phyloP scores from a whole-genome alignment of 2,113 vertebrate species.

The Caretta caretta region DNA sequence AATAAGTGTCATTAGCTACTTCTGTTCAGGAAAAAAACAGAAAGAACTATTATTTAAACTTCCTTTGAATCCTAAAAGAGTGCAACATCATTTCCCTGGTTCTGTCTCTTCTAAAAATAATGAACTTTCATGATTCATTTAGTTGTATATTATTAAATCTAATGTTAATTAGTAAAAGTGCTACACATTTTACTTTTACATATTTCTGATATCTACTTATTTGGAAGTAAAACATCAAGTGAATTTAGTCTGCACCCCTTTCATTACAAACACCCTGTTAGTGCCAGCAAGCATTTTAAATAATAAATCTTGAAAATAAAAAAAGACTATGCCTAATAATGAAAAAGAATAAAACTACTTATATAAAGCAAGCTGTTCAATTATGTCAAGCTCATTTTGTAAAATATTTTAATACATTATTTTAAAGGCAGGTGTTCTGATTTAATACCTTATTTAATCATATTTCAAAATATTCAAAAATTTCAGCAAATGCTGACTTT shows the following conservation, averaged over 20 bases:
- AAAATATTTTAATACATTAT: neutral
- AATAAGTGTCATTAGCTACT: constrained; percentile 4
- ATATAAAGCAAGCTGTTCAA: neutral
- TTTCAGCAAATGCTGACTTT: neutral
- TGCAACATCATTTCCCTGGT: neutral
- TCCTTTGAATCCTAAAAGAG: neutral
- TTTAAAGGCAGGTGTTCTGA: neutral
- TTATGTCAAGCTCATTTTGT: neutral
- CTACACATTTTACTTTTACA: neutral
- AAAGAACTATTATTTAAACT: neutral
- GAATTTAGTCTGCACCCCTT: constrained; percentile 20
- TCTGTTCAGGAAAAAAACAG: neutral
- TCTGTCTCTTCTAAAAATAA: neutral
- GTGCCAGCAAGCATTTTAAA: neutral
- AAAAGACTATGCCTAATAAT: neutral
- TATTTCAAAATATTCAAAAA: neutral
- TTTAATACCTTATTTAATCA: neutral
- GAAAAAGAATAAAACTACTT: neutral
- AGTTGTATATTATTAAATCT: neutral
- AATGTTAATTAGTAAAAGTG: neutral
- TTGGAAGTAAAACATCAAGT: constrained; percentile 7
- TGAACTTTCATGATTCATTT: neutral
- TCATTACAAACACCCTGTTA: constrained; percentile 10
- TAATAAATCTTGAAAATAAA: rapidly evolving
- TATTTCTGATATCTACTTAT: neutral